phyloP scores from a whole-genome alignment of 2,888 invertebrate species.

The Leptopterna dolabrata region DNA sequence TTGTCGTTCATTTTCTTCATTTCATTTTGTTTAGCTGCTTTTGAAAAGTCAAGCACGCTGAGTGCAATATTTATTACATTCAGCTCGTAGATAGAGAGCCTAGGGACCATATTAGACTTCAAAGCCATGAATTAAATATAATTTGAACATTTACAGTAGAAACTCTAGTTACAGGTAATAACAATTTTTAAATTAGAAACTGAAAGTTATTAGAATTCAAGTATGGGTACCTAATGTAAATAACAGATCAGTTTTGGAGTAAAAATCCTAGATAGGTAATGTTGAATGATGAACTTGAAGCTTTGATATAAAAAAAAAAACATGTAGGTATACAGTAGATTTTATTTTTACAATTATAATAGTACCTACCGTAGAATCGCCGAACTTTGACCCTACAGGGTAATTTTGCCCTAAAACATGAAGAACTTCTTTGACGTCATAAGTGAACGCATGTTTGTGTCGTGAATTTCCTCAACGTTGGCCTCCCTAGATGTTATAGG shows the following conservation, averaged over 20 bases:
- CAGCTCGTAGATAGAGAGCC: neutral
- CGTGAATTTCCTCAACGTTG: no score
- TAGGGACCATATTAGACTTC: neutral
- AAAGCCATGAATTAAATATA: neutral
- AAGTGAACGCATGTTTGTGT: no score
- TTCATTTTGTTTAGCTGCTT: neutral
- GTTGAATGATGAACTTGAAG: neutral
- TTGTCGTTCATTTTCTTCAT: neutral
- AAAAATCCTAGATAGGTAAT: neutral
- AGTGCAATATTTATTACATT: neutral
- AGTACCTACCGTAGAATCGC: no score
- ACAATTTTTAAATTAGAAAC: neutral
- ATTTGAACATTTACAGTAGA: neutral
- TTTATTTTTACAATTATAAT: neutral
- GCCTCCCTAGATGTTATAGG: no score
- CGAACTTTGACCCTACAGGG: no score
- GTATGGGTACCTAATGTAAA: neutral
- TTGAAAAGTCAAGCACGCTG: neutral
- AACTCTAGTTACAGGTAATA: neutral
- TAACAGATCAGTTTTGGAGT: neutral
- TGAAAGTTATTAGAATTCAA: neutral
- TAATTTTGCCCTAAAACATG: no score
- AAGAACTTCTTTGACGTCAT: no score
- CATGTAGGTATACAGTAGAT: neutral
- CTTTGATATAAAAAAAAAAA: neutral